Evolutionary conservation across 2,888 invertebrate species (phyloP), one percentile per base, ranked within the genome.

Genomic region (Sinotaia quadrata): DNA sequence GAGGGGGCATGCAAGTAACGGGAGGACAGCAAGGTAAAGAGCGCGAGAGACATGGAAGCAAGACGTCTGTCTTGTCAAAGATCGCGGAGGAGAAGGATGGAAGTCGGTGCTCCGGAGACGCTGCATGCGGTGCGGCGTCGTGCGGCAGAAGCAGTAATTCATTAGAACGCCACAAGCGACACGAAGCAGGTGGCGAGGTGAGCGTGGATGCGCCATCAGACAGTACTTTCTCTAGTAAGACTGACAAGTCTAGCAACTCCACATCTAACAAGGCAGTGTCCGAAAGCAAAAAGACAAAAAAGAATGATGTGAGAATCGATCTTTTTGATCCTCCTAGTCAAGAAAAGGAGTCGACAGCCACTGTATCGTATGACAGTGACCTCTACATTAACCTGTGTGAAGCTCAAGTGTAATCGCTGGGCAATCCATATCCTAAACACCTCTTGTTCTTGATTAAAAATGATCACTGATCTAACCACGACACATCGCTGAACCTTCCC

Each of bases 331-430:
- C 84, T n/a, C 84, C 84, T 18, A 83, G 83, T 65, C 83, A 83
- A 68, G 84, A 84, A 69, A 84, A 84, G 61, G 84, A 84, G 74
- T 84, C 84, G 12, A 84, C 84, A 24, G 84, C 84, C 41, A 84
- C 84, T 10, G 83, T 84, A 66, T 84, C 84, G 44, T 84, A 84
- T 67, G 84, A 84, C 72, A 83, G 83, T 76, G 84, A 84, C 65
- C 67, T 84, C 70, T 84, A 84, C 68, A 83, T 84, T 29, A 84
- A 84, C 72, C 71, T 84, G 36, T 84, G 83, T 71, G 84, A 84
- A 73, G 84, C 84, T 58, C 84, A 84, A 72, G 84, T 84, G 47
- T 84, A 76, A 73, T n/a, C 44, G 10, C 24, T 33, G 8, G 47
- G 1, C 47, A 47, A 18, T 4, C 12, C 8, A n/a, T 47, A 4